Conservation (phyloP, 1,140 invertebrate genomes). For the Laupala kohalensis region DNA sequence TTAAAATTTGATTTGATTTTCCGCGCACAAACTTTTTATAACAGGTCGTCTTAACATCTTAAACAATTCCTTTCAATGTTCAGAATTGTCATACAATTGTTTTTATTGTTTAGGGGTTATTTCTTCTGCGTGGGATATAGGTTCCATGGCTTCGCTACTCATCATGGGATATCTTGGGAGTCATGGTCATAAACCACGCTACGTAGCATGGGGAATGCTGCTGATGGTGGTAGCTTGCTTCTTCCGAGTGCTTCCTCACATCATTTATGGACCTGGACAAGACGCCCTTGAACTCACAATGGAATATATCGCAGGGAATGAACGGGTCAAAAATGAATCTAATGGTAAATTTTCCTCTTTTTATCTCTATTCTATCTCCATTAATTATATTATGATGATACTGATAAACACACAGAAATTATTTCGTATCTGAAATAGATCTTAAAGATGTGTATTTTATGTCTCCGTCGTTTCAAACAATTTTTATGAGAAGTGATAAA, state of each 20-base stretch:
- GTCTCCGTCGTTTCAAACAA: no score
- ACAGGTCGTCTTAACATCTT: not conserved
- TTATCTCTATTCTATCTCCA: no score
- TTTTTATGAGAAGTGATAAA: no score
- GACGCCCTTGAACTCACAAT: slow-evolving; percentile 17
- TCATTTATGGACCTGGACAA: slow-evolving; percentile 29
- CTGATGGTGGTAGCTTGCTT: slow-evolving; percentile 7
- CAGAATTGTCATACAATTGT: not conserved
- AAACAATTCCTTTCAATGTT: not conserved
- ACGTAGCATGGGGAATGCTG: slow-evolving; percentile 8
- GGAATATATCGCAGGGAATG: not conserved
- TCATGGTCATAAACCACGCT: slow-evolving; percentile 11
- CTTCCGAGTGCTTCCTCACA: slow-evolving; percentile 26
- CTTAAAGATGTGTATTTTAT: no score
- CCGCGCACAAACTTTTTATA: not conserved
- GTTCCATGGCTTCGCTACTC: not conserved
- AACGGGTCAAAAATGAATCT: no score
- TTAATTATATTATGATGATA: no score
- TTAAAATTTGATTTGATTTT: not conserved
- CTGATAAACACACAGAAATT: no score
- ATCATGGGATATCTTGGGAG: slow-evolving; percentile 8
- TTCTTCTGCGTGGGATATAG: slow-evolving; percentile 2
- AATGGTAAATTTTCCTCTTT: no score
- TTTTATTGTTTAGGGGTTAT: not conserved
- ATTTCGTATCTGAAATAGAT: no score